These are phyloP conservation scores for Sisyra nigra DNA, from an alignment of 2,888 invertebrate species.

Conservation along the genomic window DNA sequence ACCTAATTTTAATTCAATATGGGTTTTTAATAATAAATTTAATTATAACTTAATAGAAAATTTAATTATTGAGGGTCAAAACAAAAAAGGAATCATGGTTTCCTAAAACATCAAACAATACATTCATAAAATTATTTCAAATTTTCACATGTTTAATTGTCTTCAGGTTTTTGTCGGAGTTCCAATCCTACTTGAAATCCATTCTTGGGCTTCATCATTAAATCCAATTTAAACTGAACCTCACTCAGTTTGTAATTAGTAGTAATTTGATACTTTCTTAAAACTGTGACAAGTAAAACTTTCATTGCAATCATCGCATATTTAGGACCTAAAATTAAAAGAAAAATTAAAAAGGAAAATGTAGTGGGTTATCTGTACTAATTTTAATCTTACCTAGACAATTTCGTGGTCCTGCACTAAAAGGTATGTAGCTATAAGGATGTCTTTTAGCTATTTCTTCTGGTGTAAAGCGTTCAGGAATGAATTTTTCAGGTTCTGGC, in stretches of 20 bases:
- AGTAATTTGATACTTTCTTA: slow-evolving; percentile 22
- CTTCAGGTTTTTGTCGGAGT: too few relatives aligned
- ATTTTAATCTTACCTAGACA: slow-evolving; percentile 28
- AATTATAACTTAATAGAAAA: too few relatives aligned
- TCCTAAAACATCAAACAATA: too few relatives aligned
- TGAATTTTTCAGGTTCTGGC: slow-evolving; percentile 38
- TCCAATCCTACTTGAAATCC: slow-evolving; percentile 13
- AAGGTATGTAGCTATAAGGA: slow-evolving; percentile 32
- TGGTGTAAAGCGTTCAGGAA: slow-evolving; percentile 40
- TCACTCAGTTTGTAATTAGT: slow-evolving; percentile 17
- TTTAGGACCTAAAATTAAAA: slow-evolving; percentile 21
- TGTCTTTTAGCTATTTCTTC: slow-evolving; percentile 29
- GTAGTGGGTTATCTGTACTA: not conserved
- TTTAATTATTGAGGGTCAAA: too few relatives aligned
- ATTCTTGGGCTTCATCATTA: slow-evolving; percentile 17
- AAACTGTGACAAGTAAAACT: slow-evolving; percentile 21
- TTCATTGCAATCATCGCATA: slow-evolving; percentile 30
- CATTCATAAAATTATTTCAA: too few relatives aligned
- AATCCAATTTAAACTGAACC: slow-evolving; percentile 16
- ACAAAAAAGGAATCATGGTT: too few relatives aligned
- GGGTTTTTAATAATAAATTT: too few relatives aligned
- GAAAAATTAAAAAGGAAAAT: not conserved
- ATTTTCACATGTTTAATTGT: too few relatives aligned
- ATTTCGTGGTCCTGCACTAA: slow-evolving; percentile 31
- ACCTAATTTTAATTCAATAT: too few relatives aligned